These are phyloP conservation scores for Myotis planiceps DNA, from an alignment of 2,797 vertebrate species.

Conservation along the genomic window DNA sequence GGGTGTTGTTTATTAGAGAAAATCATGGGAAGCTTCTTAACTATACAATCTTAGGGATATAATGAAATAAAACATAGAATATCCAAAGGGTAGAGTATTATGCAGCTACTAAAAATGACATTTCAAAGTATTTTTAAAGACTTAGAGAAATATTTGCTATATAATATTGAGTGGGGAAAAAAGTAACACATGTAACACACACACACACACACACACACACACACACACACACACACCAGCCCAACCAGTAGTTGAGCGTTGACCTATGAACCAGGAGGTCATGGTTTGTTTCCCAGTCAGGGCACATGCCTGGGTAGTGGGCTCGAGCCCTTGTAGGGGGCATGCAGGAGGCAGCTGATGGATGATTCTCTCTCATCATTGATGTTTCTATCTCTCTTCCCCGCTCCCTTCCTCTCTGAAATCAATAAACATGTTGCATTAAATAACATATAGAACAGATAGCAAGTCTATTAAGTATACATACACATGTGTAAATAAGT, in stretches of 20 bases:
- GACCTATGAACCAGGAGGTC: no score
- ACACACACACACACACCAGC: no score
- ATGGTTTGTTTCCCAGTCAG: no score
- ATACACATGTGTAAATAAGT: background rate
- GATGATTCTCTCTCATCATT: no score
- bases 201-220: no score
- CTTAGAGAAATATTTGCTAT: slow-evolving; percentile 14
- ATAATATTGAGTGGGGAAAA: background rate
- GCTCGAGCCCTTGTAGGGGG: no score
- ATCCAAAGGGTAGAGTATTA: background rate
- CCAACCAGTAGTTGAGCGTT: no score
- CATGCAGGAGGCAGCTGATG: no score
- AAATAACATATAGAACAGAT: background rate
- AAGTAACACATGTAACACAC: background rate
- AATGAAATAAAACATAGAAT: background rate
- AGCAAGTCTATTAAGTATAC: background rate
- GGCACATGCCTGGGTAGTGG: no score
- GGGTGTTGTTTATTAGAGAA: background rate
- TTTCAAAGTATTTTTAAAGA: slow-evolving; percentile 42
- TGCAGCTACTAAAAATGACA: background rate
- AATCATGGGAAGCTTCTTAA: background rate
- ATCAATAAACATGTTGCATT: background rate
- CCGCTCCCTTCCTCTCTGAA: no score
- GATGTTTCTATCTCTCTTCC: no score
- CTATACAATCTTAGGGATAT: background rate